Base-by-base conservation (phyloP, 2,113 vertebrate species). In the Tamias sibiricus region DNA sequence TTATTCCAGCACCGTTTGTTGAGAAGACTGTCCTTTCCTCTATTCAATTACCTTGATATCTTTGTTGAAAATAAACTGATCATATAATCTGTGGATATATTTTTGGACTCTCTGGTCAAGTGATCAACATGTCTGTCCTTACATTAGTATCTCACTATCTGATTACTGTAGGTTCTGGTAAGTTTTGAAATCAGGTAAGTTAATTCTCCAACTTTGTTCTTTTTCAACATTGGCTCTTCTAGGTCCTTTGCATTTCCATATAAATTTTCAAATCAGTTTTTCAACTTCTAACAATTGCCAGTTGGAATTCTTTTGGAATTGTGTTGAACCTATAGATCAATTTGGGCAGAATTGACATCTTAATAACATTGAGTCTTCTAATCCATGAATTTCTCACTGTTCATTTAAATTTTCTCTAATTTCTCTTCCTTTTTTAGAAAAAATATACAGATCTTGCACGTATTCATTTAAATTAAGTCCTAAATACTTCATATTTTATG, bases 291-390 rank as follows among this genome's bases (percentile, higher is more conserved):
- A 82, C 64, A 91, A 76, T 69, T 76, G 20, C 24, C 24, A 77
- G 32, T 47, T 81, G 77, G 7, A 52, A 44, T 77, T 96, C 77
- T 96, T 94, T 83, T 77, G 69, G 62, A 77, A 83, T 87, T 88
- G n/a, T 64, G 59, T 42, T 94, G 49, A 91, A n/a, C 66, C 57
- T 90, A 35, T 24, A 40, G 6, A 47, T 86, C 72, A 54, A 10
- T 91, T 94, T 94, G 79, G 9, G 68, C 9, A 94, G 68, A 91
- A 79, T 3, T 42, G 26, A 49, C 32, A 42, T 62, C 35, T 86
- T 86, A 89, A 76, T 52, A 76, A 69, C n/a, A 66, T 4, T 57
- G 37, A 47, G 32, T 64, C 72, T 54, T 62, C 80, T 26, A 79
- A 26, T 59, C 47, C 42, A 83, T 57, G 20, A 75, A 54, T 72